Evolutionary conservation across 1,140 invertebrate species (phyloP), one percentile per base, ranked within the genome.

Genomic region (Rhagoletis pomonella): DNA sequence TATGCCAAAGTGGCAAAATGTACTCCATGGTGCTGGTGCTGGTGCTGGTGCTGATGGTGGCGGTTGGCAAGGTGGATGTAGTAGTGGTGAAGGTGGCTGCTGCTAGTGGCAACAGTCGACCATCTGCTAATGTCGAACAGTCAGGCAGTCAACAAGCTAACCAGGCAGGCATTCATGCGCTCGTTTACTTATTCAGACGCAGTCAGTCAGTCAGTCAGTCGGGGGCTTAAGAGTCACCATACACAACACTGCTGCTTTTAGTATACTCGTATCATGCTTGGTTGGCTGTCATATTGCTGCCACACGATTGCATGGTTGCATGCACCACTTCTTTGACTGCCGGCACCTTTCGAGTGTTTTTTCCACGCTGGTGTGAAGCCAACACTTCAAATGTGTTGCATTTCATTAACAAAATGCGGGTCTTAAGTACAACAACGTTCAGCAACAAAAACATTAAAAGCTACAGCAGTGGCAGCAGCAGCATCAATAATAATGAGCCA

Each of bases 301-400:
- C 73, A 55, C 73, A 81, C 50, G 44, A 81, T 81, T 81, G 73
- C 73, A 81, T 81, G 73, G 73, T 58, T 81, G 73, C 73, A 81
- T 81, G 73, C 73, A 81, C 73, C 73, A 81, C 47, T 81, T 81
- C 69, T 73, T 73, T 73, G 69, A 73, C 69, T 73, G 69, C 73
- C n/a, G 73, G 44, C 73, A 81, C 73, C 73, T 81, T 81, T 81
- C 73, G 44, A 81, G 73, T 81, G 73, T 81, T 81, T 81, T 81
- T 81, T 29, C 29, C 29, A 29, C 73, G 44, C n/a, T 62, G 84
- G 84, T 64, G 84, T 86, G 84, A 86, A 86, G 29, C 12, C 29
- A 86, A 64, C 84, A 86, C 84, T 86, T 86, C 58, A 86, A 86
- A 86, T 86, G 84, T 86, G 84, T 86, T 86, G 84, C 84, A 86